These are phyloP conservation scores for Lepidonotus clava DNA, from an alignment of 2,888 invertebrate genomes.

Conservation along the genomic window DNA sequence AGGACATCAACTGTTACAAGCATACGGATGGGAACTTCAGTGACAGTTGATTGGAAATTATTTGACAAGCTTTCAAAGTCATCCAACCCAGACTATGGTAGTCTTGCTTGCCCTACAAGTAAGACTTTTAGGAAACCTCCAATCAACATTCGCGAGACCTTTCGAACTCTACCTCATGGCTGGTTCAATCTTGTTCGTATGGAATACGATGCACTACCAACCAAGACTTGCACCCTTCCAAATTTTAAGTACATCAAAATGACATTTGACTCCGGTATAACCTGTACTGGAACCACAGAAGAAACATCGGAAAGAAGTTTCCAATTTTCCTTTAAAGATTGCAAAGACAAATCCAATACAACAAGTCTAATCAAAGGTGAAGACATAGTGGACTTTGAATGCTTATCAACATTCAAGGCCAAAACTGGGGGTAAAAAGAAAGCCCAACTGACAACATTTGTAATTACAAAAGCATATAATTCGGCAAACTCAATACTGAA, in stretches of 20 bases:
- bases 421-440: not conserved
- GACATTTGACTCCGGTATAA: not conserved
- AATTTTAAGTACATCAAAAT: not conserved
- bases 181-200: constrained; percentile 19
- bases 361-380: not conserved
- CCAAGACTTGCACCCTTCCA: not conserved
- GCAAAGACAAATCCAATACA: not conserved
- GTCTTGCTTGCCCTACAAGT: not conserved
- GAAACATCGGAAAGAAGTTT: not conserved
- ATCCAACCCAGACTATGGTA: not conserved
- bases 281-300: not conserved
- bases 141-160: constrained; percentile 3
- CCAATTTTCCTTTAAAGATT: not conserved
- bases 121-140: constrained; percentile 6
- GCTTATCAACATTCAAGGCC: constrained; percentile 5
- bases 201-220: not conserved
- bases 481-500: not conserved
- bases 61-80: not conserved
- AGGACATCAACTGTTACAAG: not conserved
- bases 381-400: not conserved
- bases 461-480: not conserved
- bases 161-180: constrained; percentile 20
- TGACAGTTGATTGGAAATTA: not conserved
- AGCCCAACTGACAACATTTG: not conserved
- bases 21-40: not conserved